Evolutionary conservation across 35 echinoderm and acorn worm genomes (phyloP).

Genomic region (Heliocidaris tuberculata): DNA sequence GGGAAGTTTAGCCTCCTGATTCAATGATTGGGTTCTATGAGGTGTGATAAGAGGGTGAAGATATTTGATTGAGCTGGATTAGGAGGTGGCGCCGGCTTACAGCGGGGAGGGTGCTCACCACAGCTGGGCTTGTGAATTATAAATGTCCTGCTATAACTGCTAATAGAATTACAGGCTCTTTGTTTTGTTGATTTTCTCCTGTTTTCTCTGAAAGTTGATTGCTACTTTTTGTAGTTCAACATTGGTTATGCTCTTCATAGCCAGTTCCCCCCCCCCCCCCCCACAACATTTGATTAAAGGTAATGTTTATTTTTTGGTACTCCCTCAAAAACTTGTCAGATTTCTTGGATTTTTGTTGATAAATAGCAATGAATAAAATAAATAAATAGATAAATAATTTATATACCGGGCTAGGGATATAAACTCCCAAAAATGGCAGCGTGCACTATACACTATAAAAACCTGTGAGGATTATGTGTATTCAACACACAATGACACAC

Average conservation of each 20-base stretch:
- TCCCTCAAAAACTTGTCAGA: no score
- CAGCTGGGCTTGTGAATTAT: background rate
- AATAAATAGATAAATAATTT: no score
- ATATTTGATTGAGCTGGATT: slow-evolving; percentile 17
- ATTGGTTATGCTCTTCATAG: background rate
- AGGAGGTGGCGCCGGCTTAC: background rate
- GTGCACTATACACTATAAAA: no score
- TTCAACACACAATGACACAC: no score
- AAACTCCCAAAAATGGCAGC: no score
- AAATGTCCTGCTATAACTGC: background rate
- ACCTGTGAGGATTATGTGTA: no score
- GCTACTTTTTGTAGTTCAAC: background rate
- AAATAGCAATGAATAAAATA: no score
- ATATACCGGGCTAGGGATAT: no score
- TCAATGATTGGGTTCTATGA: slow-evolving; percentile 10
- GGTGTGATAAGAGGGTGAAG: slow-evolving; percentile 9
- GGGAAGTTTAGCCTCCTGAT: background rate
- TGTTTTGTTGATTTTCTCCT: background rate
- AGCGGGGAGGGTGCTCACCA: background rate
- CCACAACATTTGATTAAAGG: no score
- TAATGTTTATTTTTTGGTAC: no score
- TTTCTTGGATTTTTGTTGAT: no score
- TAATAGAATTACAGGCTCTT: background rate
- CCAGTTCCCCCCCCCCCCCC: no score
- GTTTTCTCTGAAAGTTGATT: background rate